These are phyloP conservation scores for Meleagris gallopavo DNA, from an alignment of 2,113 vertebrate genomes.

Conservation along the genomic window DNA sequence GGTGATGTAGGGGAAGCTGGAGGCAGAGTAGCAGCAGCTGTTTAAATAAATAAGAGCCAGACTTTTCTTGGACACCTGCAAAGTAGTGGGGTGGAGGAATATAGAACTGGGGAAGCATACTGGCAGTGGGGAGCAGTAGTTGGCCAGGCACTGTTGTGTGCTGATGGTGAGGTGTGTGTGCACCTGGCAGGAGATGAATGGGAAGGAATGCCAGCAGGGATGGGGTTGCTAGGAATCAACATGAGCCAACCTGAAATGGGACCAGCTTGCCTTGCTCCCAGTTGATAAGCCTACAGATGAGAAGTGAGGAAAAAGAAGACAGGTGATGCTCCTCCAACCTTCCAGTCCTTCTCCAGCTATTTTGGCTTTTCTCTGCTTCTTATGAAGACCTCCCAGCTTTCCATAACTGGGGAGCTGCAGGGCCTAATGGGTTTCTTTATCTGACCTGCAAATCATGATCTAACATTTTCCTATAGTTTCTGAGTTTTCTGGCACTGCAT, in stretches of 20 bases:
- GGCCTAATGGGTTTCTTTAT: neutral
- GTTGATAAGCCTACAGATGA: neutral
- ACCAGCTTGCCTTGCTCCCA: accelerated
- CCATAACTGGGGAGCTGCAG: neutral
- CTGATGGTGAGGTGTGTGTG: accelerated
- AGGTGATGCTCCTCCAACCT: neutral
- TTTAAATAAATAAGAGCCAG: neutral
- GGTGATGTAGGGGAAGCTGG: neutral
- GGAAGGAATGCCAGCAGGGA: neutral
- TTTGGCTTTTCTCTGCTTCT: neutral
- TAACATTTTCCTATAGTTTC: neutral
- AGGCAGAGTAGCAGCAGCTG: accelerated
- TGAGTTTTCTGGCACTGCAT: neutral
- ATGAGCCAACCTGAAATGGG: neutral
- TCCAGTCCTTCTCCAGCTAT: neutral
- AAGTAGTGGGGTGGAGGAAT: neutral
- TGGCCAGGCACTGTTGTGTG: neutral
- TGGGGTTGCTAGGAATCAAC: neutral
- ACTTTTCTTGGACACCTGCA: neutral
- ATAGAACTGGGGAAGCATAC: neutral
- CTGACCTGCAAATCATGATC: neutral
- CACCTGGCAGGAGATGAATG: neutral
- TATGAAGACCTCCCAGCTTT: neutral
- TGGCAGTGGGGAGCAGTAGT: neutral
- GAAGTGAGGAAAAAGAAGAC: neutral